Percentiles rank a stretch among this genome's conserved stretches.
Evolutionary conservation across 2,888 invertebrate species (phyloP).

Genomic region (Cremastinae sp.): DNA sequence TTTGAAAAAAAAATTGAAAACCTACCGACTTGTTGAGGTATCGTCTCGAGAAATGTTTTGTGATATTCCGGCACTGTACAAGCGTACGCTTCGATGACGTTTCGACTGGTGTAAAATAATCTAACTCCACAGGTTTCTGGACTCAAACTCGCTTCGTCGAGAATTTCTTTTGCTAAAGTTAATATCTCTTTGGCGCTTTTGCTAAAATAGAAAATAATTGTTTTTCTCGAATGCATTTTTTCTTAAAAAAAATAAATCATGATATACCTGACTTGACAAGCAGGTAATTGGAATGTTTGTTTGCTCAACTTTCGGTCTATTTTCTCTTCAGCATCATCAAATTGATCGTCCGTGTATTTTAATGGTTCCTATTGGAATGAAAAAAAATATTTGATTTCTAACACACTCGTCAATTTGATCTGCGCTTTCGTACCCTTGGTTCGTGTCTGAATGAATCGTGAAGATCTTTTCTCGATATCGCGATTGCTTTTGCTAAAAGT

Average conservation of each 20-base stretch:
- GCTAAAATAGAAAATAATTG: conserved; percentile 78
- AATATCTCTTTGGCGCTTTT: conserved; percentile 85
- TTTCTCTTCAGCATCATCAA: conserved; percentile 62
- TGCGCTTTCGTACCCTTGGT: conserved; percentile 75
- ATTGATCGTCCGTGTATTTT: conserved; percentile 61
- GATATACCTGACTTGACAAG: conserved; percentile 81
- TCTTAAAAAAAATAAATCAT: conserved; percentile 25
- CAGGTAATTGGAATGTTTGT: conserved; percentile 80
- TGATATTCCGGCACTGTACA: conserved; percentile 90
- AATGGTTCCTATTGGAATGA: conserved; percentile 62
- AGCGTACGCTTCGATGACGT: conserved; percentile 89
- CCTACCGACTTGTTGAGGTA: conserved; percentile 93
- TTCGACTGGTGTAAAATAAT: conserved; percentile 86
- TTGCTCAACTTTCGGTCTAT: conserved; percentile 71
- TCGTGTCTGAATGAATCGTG: conserved; percentile 84
- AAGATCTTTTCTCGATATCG: conserved; percentile 90
- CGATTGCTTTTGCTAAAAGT: conserved; percentile 85
- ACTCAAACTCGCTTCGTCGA: conserved; percentile 85
- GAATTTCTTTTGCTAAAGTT: conserved; percentile 84
- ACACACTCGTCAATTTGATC: not conserved
- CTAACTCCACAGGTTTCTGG: conserved; percentile 84
- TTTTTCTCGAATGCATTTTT: too few relatives aligned
- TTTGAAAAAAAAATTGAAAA: not conserved
- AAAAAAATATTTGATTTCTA: not conserved
- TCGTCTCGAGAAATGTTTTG: conserved; percentile 88